Evolutionary conservation across 92 coral and sea anemone species (phyloP), one percentile per base, ranked within the genome.

Genomic region (Pocillopora grandis): DNA sequence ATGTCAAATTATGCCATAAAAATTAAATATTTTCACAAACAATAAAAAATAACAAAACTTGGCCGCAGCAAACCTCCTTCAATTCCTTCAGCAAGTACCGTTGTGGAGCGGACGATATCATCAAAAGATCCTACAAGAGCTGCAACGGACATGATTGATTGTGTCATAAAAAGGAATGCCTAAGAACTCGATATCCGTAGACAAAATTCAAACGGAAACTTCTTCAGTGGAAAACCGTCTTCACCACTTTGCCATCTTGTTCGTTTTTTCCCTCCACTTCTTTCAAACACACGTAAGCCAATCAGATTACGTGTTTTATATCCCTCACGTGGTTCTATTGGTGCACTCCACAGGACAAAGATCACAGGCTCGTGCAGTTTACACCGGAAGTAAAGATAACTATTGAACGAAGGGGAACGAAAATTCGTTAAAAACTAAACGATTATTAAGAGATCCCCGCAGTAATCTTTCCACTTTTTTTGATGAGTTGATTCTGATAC

Each of bases 251-350:
- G 90, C 95, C 91, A 90, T 88, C 74, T 89, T 91, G 90, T 94
- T 90, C 97, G 97, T 92, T 92, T 94, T 94, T 94, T 94, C 95
- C 95, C 98, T 94, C 98, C 92, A 68, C 89, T 89, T 84, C 90
- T 91, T 92, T 93, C 94, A 91, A 93, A 93, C 92, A 84, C 48
- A 23, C 59, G 33, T 58, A 57, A 84, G 85, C 97, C 95, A 93
- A 93, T 93, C 93, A 93, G 37, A 89, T 62, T 27, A 61, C 82
- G 69, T 18, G 15, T 42, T 88, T 80, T 74, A 72, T 77, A 65
- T 80, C 5, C 12, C 76, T 75, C 81, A 84, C 88, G 82, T 77
- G 88, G 36, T 49, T 52, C 72, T 52, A 84, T 62, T 33, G 68
- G 75, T 31, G 79, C 31, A 78, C 20, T 56, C 81, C 83, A 68